These are phyloP conservation scores for Tethya wilhelma DNA, from an alignment of 37 sponge, comb jelly and placozoan species.

Conservation along the genomic window DNA sequence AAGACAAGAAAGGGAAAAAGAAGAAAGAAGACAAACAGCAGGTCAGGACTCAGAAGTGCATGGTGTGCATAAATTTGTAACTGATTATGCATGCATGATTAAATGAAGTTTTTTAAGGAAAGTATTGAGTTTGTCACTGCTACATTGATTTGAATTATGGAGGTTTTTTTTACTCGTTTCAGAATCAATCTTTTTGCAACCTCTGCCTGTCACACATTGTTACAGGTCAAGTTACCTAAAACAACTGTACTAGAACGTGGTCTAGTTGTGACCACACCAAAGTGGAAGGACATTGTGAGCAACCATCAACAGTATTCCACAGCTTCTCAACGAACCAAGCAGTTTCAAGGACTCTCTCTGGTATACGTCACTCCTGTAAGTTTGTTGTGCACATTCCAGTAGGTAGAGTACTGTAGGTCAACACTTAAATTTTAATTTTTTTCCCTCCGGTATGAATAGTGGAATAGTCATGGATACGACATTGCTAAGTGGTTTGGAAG, in stretches of 20 bases:
- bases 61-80: no score
- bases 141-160: no score
- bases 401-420: neutral
- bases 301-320: slow-evolving; percentile 71
- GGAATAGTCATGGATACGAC: slow-evolving; percentile 99
- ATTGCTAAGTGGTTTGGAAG: slow-evolving; percentile 84
- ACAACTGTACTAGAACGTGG: slow-evolving; percentile 74
- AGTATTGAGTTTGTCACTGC: no score
- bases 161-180: no score
- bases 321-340: slow-evolving; percentile 12
- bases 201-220: no score
- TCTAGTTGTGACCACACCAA: slow-evolving; percentile 62
- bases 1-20: slow-evolving; percentile 40
- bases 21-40: neutral
- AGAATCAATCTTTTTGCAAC: no score
- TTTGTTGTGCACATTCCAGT: neutral
- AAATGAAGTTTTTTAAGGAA: no score
- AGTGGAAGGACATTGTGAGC: slow-evolving; percentile 73
- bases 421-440: neutral
- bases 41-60: no score
- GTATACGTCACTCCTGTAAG: slow-evolving; percentile 92
- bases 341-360: slow-evolving; percentile 56
- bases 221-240: no score
- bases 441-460: slow-evolving; percentile 52
- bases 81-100: no score